phyloP scores from a whole-genome alignment of 2,113 vertebrate species.

The Cyprinodon brontotheroides region DNA sequence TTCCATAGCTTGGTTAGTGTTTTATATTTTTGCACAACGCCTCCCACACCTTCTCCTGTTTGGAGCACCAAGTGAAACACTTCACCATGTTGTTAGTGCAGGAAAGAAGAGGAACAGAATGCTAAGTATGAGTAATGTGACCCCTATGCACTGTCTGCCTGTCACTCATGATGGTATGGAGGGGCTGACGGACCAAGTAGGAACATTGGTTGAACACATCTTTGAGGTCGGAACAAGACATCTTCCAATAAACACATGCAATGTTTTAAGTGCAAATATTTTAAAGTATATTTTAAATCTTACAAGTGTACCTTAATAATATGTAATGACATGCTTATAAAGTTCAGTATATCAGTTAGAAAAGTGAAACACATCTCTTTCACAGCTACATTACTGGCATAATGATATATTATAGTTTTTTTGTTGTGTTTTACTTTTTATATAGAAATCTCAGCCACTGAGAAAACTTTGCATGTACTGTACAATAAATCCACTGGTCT shows the following conservation, averaged over 20 bases:
- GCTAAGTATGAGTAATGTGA: conserved; percentile 72
- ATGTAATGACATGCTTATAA: background rate
- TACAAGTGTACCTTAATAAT: background rate
- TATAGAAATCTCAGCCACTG: too few species aligned
- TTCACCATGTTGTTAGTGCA: conserved; percentile 67
- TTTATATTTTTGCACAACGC: conserved; percentile 58
- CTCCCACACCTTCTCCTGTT: conserved; percentile 71
- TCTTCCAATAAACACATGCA: conserved; percentile 39
- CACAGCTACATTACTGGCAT: background rate
- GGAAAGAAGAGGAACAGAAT: conserved; percentile 70
- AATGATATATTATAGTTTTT: background rate
- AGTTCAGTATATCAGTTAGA: background rate
- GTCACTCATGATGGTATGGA: conserved; percentile 73
- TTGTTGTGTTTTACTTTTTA: background rate
- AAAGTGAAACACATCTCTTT: background rate
- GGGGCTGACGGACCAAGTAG: conserved; percentile 56
- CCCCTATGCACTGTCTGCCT: conserved; percentile 62
- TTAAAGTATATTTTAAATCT: conserved; percentile 24
- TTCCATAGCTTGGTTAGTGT: conserved; percentile 52
- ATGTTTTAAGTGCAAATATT: conserved; percentile 7
- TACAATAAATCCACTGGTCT: too few species aligned
- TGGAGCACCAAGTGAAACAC: conserved; percentile 59
- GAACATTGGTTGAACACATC: conserved; percentile 52
- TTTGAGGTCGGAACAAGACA: conserved; percentile 28
- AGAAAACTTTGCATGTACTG: too few species aligned